Conservation (phyloP, 2,797 vertebrate genomes). For the Gephyroberyx darwinii region DNA sequence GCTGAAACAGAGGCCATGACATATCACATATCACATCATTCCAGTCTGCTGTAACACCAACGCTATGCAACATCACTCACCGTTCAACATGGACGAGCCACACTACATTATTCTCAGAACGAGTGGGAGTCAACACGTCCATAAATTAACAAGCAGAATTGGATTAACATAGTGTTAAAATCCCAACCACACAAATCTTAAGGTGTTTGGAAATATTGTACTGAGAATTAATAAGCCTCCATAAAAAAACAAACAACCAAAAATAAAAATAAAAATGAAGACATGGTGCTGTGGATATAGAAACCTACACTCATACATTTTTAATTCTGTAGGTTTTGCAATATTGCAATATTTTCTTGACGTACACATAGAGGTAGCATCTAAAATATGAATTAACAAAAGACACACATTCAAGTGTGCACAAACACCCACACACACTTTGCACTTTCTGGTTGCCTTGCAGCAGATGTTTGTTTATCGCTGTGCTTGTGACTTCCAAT, state of each 20-base stretch:
- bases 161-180: constrained; percentile 54
- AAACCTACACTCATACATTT: background rate
- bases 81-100: constrained; percentile 20
- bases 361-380: background rate
- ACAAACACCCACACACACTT: background rate
- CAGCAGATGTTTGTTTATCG: constrained; percentile 8
- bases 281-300: constrained; percentile 25
- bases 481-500: no score
- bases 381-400: constrained; percentile 10
- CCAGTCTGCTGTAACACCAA: constrained; percentile 61
- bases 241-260: constrained; percentile 3
- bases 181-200: constrained; percentile 41
- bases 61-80: constrained; percentile 63
- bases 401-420: background rate
- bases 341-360: constrained; percentile 6
- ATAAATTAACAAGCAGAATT: constrained; percentile 58
- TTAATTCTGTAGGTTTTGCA: constrained; percentile 16
- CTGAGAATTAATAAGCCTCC: constrained; percentile 36
- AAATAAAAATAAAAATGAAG: constrained; percentile 28
- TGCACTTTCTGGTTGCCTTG: no score
- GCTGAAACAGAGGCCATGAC: constrained; percentile 58
- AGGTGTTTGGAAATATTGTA: constrained; percentile 50
- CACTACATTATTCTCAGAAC: constrained; percentile 52
- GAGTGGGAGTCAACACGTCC: constrained; percentile 63
- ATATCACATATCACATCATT: constrained; percentile 64